Evolutionary conservation across 2,113 vertebrate species (phyloP).

Genomic region (Lanius ludovicianus): DNA sequence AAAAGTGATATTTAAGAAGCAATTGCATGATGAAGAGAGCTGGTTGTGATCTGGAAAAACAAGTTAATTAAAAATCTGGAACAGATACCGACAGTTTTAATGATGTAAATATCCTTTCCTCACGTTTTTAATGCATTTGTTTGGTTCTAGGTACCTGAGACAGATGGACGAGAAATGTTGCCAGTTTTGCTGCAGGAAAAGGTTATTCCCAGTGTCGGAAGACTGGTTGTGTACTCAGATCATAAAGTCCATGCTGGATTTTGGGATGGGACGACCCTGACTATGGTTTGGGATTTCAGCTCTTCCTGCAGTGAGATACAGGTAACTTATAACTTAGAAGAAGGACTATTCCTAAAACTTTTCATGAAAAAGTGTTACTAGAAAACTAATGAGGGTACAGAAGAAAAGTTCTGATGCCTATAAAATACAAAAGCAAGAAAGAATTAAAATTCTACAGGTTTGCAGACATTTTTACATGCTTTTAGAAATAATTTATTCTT

Average conservation of each 20-base stretch:
- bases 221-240: conserved; percentile 73
- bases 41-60: neutral
- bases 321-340: conserved; percentile 18
- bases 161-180: conserved; percentile 38
- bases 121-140: neutral
- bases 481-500: neutral
- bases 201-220: conserved; percentile 59
- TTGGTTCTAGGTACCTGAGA: conserved; percentile 53
- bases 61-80: neutral
- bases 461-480: neutral
- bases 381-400: neutral
- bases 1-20: neutral
- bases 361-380: neutral
- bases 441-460: neutral
- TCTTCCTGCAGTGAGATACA: conserved; percentile 38
- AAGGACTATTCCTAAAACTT: neutral
- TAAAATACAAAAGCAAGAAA: neutral
- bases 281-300: conserved; percentile 72
- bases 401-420: neutral
- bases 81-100: neutral
- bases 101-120: neutral
- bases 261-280: conserved; percentile 67
- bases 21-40: neutral
- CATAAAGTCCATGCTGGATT: conserved; percentile 70
- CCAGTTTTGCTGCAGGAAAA: conserved; percentile 68